A percentile compares a stretch with the other conserved stretches of the same genome.
Conservation (phyloP, 2,797 vertebrate genomes). For the Protonibea diacanthus region DNA sequence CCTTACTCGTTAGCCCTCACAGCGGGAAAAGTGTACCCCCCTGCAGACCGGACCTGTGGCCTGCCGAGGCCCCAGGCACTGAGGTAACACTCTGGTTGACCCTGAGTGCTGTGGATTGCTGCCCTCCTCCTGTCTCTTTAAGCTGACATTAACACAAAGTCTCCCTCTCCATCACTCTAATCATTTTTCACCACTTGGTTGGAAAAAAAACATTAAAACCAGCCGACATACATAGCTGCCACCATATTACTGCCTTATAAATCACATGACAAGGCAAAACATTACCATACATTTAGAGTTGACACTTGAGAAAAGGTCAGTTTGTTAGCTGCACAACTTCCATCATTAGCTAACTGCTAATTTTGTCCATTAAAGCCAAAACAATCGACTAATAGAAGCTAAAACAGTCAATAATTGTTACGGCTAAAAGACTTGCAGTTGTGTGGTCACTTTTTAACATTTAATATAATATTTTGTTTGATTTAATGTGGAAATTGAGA, state of each 20-base stretch:
- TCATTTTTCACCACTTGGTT: background rate
- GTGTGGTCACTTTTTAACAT: background rate
- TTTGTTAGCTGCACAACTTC: background rate
- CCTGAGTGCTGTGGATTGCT: conserved; percentile 75
- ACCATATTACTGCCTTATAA: background rate
- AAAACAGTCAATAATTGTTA: background rate
- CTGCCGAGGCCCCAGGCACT: conserved; percentile 78
- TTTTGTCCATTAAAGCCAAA: background rate
- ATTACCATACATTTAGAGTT: background rate
- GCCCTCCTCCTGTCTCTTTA: conserved; percentile 18
- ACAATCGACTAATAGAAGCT: no score
- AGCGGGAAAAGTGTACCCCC: conserved; percentile 58
- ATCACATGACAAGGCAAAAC: background rate
- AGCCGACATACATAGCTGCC: background rate
- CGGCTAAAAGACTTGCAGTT: background rate
- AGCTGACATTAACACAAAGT: conserved; percentile 6
- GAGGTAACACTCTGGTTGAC: conserved; percentile 87
- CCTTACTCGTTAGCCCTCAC: conserved; percentile 51
- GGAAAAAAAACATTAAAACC: background rate
- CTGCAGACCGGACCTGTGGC: conserved; percentile 71
- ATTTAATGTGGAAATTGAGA: background rate
- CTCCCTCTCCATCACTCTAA: background rate
- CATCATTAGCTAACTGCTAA: background rate
- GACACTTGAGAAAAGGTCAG: background rate
- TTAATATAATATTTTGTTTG: background rate